Evolutionary conservation across 2,113 vertebrate species (phyloP), one percentile per base, ranked within the genome.

Genomic region (Odontophorus gujanensis): DNA sequence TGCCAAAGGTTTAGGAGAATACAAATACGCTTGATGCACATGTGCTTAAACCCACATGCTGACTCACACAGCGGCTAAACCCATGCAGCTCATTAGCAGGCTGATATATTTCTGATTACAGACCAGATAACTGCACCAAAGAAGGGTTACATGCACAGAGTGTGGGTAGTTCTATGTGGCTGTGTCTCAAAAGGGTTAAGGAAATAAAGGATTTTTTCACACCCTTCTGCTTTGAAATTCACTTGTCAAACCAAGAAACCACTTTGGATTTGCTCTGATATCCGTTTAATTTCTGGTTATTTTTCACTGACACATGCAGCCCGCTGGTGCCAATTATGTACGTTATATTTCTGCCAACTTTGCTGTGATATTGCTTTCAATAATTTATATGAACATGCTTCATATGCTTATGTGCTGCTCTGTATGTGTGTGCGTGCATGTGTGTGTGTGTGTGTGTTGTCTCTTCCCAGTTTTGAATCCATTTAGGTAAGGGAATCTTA

Each of bases 331-430:
- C 62, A 38, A 75, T 84, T 74, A 89, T 34, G 25, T 50, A 51
- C 61, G 50, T 65, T 85, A 57, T 32, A 55, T 90, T 91, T 93
- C 81, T 82, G 73, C 36, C 66, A 50, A 50, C 34, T 93, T 96
- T 20, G 40, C 47, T 66, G 65, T 57, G 71, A 65, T 69, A 75
- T 18, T 55, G 40, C 57, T 68, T 93, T 95, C 83, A 95, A 96
- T 77, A 91, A 93, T 89, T 92, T 92, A 72, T 43, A 59, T 69
- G 58, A 92, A 85, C 57, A 68, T 57, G 62, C 45, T 80, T 93
- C 67, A 51, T 53, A 62, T 14, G 63, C 57, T 71, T 55, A 72
- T 43, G 55, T 26, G 55, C 79, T 89, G 58, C 40, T 86, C 53
- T 87, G 26, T 59, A 42, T 19, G 6, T 59, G 40, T 51, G 15